phyloP scores from a whole-genome alignment of 2,113 vertebrate species.

The Dicerorhinus sumatrensis region DNA sequence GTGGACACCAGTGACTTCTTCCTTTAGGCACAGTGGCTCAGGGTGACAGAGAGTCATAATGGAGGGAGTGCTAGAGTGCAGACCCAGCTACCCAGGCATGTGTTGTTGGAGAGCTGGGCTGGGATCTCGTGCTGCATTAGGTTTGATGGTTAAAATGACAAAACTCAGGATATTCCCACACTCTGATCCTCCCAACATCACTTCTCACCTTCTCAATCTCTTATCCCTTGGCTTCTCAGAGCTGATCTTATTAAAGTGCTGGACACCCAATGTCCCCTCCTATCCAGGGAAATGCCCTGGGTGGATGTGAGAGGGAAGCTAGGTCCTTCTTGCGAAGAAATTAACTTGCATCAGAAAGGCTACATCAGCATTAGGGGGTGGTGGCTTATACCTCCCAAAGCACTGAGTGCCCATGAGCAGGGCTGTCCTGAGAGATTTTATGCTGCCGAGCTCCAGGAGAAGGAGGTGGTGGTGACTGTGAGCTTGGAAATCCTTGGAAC shows the following conservation, averaged over 20 bases:
- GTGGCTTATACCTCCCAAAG: not conserved
- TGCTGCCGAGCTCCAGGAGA: not conserved
- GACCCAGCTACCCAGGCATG: not conserved
- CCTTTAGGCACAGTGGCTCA: too few relatives aligned
- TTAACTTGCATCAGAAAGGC: not conserved
- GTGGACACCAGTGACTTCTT: not conserved
- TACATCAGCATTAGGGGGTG: rapidly evolving
- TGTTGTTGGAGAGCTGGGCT: not conserved
- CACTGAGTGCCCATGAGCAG: not conserved
- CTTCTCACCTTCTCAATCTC: not conserved
- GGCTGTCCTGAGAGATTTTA: not conserved
- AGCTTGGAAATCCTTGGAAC: not conserved
- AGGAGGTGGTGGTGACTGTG: not conserved
- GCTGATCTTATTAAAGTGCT: not conserved
- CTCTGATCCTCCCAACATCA: not conserved
- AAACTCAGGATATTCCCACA: not conserved
- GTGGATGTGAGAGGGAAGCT: not conserved
- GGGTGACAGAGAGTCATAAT: not conserved
- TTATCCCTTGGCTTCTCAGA: not conserved
- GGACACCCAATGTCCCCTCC: not conserved
- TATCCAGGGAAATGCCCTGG: not conserved
- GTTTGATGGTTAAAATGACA: not conserved
- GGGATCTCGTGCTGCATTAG: not conserved
- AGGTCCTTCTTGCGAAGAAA: not conserved
- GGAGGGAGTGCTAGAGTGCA: not conserved